Evolutionary conservation across 2,797 vertebrate genomes (phyloP), one percentile per base, ranked within the genome.

Genomic region (Buphagus erythrorhynchus): DNA sequence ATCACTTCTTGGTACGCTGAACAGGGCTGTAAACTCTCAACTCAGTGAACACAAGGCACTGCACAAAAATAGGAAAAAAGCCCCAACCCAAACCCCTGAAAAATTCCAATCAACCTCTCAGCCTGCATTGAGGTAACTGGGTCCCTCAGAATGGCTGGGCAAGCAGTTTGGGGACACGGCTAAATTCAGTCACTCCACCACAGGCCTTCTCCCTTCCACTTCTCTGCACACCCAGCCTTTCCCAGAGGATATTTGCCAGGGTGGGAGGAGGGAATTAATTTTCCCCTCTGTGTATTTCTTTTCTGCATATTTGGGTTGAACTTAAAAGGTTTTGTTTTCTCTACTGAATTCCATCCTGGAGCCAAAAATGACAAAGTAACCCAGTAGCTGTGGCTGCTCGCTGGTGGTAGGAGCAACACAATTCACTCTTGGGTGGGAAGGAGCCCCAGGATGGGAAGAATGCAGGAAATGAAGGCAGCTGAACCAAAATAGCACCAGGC

Each of bases 61-160:
- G 48, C 35, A 62, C 16, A 35, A 61, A 88, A 88, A 72, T 3
- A 55, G 4, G 24, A 8, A 26, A 24, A 25, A 11, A 40, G 5
- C 0, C 6, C 36, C 18, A n/a, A n/a, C 5, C 5, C 71, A 22
- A 22, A 4, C 1, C 18, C 9, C 28, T 4, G 9, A 68, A 35
- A 52, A 33, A 52, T 16, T 6, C 31, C 49, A 21, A 6, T 31
- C 5, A 24, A 2, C 21, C 18, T 80, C 19, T 74, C 29, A 28
- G 21, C 42, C 54, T 29, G 19, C 43, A 12, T 13, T 19, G 3
- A 6, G 11, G 28, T 66, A 13, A 43, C 6, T 48, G 5, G 5
- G 36, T 25, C 22, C 63, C 43, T 86, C n/a, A 48, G 51, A 51
- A 62, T 1, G 7, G 19, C 20, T 18, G 20, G 26, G 19, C 38